Percentiles rank a stretch among this genome's conserved stretches.
Conservation (phyloP, 1,140 invertebrate genomes). For the Caenorhabditis briggsae region DNA sequence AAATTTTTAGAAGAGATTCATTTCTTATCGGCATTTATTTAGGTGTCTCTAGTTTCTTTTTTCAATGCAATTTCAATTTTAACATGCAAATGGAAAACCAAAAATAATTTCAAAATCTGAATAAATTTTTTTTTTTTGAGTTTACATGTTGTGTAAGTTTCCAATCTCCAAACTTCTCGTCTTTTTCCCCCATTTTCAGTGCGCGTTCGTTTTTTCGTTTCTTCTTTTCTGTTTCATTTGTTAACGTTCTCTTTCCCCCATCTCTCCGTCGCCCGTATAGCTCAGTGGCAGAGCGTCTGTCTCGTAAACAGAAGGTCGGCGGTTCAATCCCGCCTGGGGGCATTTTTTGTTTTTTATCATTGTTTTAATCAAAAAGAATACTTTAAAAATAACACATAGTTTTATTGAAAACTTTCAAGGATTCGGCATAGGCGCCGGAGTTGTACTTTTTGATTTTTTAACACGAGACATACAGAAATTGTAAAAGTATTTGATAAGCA, state of each 20-base stretch:
- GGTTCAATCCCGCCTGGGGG: constrained; percentile 32
- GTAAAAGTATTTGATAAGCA: background rate
- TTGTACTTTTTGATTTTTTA: background rate
- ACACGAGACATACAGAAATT: background rate
- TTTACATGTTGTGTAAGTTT: no score
- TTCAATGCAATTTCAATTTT: no score
- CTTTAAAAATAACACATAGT: background rate
- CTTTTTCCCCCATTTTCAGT: no score
- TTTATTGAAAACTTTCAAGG: background rate
- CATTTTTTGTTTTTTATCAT: background rate
- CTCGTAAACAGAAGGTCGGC: constrained; percentile 36
- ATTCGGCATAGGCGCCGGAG: background rate
- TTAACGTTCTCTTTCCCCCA: background rate
- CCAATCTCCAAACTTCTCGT: no score
- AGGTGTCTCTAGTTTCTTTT: no score
- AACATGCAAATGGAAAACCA: no score
- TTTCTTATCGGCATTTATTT: no score
- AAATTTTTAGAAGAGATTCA: no score
- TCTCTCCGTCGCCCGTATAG: background rate
- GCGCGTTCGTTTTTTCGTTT: background rate
- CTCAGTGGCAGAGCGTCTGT: constrained; percentile 17
- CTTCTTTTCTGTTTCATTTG: background rate
- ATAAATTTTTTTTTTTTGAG: no score
- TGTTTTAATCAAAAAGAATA: background rate
- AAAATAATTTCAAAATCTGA: no score